Conservation (phyloP, 2,888 invertebrate genomes). For the Cryptophagus acutangulus region DNA sequence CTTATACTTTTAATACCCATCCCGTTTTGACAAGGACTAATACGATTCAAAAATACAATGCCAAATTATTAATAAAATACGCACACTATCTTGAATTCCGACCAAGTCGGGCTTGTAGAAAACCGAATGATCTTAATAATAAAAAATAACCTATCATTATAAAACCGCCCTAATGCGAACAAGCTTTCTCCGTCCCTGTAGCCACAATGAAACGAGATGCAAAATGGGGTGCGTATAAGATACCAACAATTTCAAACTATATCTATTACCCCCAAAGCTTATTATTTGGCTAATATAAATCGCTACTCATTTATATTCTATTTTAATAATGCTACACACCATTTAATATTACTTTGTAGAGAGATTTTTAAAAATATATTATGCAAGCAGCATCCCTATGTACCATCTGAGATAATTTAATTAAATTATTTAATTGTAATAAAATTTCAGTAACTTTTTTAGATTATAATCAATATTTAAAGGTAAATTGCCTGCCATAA, state of each 20-base stretch:
- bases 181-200: constrained; percentile 7
- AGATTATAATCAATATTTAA: too few relatives aligned
- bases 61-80: too few relatives aligned
- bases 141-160: constrained; percentile 43
- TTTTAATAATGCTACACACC: constrained; percentile 42
- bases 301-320: constrained; percentile 39
- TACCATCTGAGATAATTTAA: too few relatives aligned
- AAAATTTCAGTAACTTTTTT: too few relatives aligned
- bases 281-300: constrained; percentile 36
- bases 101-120: constrained; percentile 13
- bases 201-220: constrained; percentile 11
- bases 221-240: constrained; percentile 24
- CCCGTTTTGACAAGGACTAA: too few relatives aligned
- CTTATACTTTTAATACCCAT: too few relatives aligned
- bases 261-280: constrained; percentile 35
- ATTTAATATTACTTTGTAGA: constrained; percentile 38
- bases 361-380: too few relatives aligned
- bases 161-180: constrained; percentile 32
- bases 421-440: too few relatives aligned
- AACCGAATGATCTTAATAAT: constrained; percentile 36
- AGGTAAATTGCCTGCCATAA: too few relatives aligned
- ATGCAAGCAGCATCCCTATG: too few relatives aligned
- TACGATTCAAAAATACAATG: too few relatives aligned
- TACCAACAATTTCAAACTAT: constrained; percentile 35
- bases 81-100: too few relatives aligned